A percentile compares a stretch with the other conserved stretches of the same genome.
Conservation (phyloP, 2,797 vertebrate genomes). For the Xiphophorus birchmanni region DNA sequence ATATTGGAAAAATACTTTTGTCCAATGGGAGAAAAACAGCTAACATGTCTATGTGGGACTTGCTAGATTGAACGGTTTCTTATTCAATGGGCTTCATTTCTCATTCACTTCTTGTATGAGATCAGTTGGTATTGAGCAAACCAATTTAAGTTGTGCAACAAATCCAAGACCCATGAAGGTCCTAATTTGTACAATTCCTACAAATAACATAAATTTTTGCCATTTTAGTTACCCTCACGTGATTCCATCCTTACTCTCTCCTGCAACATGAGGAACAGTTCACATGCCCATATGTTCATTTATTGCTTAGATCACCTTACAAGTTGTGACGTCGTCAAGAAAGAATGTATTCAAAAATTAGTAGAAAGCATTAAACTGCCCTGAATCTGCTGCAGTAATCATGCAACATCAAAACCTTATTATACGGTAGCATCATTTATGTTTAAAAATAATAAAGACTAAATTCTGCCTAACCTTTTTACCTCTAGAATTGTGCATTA, state of each 20-base stretch:
- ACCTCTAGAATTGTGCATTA: not conserved
- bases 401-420: not conserved
- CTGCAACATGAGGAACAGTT: not conserved
- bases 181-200: not conserved
- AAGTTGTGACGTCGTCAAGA: not conserved
- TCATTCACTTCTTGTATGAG: not conserved
- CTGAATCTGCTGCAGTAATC: not conserved
- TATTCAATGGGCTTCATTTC: not conserved
- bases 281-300: not conserved
- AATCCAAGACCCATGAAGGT: not conserved
- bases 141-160: not conserved
- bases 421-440: not conserved
- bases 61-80: not conserved
- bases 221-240: not conserved
- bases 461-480: not conserved
- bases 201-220: not conserved
- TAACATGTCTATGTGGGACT: not conserved
- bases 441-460: not conserved
- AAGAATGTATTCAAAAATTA: not conserved
- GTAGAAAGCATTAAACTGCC: not conserved
- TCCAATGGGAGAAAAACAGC: not conserved
- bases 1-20: not conserved
- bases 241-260: not conserved
- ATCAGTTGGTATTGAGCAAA: not conserved
- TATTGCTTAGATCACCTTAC: not conserved